A percentile compares a stretch with the other conserved stretches of the same genome.
These are phyloP conservation scores for Chrysolina americana DNA, from an alignment of 2,888 invertebrate genomes.

Conservation along the genomic window DNA sequence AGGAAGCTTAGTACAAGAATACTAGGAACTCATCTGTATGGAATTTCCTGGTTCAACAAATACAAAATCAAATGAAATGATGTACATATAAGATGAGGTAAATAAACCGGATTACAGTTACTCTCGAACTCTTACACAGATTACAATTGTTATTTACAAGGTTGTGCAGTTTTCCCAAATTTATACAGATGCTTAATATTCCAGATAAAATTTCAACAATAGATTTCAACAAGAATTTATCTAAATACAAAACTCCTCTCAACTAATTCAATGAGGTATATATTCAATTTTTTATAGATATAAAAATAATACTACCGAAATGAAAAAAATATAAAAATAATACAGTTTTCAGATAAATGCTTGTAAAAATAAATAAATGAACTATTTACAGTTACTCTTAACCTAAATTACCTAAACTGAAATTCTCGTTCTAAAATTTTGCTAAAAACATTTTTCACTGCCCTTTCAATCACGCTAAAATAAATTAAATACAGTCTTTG, in stretches of 20 bases:
- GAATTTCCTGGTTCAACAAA: slow-evolving; percentile 41
- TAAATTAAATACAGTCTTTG: slow-evolving; percentile 42
- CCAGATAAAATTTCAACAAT: slow-evolving; percentile 57
- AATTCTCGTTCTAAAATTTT: slow-evolving; percentile 40
- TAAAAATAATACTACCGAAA: slow-evolving; percentile 44
- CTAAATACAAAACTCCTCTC: slow-evolving; percentile 51
- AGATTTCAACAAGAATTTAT: slow-evolving; percentile 58
- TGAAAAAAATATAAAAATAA: slow-evolving; percentile 48
- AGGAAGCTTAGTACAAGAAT: slow-evolving; percentile 49
- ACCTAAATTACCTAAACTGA: slow-evolving; percentile 29
- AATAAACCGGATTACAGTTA: slow-evolving; percentile 43
- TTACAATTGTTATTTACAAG: slow-evolving; percentile 47
- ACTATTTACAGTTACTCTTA: slow-evolving; percentile 44
- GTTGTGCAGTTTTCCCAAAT: slow-evolving; percentile 39
- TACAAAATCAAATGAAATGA: slow-evolving; percentile 34
- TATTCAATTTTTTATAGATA: slow-evolving; percentile 39
- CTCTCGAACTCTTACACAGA: slow-evolving; percentile 38
- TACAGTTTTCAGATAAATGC: slow-evolving; percentile 46
- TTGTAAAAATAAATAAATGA: slow-evolving; percentile 50
- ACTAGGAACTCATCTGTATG: slow-evolving; percentile 48
- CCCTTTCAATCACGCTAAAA: slow-evolving; percentile 38
- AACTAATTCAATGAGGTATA: slow-evolving; percentile 47
- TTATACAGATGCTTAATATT: slow-evolving; percentile 48
- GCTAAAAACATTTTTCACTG: slow-evolving; percentile 43
- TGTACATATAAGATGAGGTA: slow-evolving; percentile 41